A percentile compares a stretch with the other conserved stretches of the same genome.
These are phyloP conservation scores for Pheosia tremula DNA, from an alignment of 2,888 invertebrate species.

Conservation along the genomic window DNA sequence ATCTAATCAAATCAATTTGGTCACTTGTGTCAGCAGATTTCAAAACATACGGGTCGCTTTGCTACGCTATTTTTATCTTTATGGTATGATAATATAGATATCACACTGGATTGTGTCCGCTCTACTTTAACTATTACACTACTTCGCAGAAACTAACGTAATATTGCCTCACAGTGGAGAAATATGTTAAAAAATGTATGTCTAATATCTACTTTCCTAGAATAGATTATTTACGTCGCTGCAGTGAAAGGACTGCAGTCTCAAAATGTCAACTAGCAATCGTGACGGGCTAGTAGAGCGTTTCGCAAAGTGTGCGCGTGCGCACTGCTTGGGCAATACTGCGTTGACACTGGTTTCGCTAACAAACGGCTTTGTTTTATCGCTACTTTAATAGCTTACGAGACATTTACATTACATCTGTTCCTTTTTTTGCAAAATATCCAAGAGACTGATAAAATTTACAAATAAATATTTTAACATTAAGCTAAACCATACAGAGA, in stretches of 20 bases:
- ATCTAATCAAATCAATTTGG: no score
- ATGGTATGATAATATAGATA: no score
- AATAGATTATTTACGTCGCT: constrained; percentile 35
- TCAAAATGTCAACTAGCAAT: constrained; percentile 67
- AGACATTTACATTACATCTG: constrained; percentile 32
- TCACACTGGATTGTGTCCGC: not conserved
- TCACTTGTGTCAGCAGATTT: no score
- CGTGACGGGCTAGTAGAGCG: constrained; percentile 60
- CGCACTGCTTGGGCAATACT: constrained; percentile 58
- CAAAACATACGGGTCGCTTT: no score
- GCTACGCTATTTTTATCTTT: no score
- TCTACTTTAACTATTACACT: not conserved
- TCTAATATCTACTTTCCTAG: constrained; percentile 27
- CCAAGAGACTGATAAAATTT: constrained; percentile 3
- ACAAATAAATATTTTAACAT: not conserved
- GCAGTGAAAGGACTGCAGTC: constrained; percentile 72
- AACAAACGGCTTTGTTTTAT: constrained; percentile 63
- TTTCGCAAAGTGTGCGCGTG: constrained; percentile 75
- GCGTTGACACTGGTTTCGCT: constrained; percentile 61
- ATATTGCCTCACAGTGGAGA: not conserved
- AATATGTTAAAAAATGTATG: constrained; percentile 3
- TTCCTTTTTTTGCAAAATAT: constrained; percentile 10
- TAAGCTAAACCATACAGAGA: not conserved
- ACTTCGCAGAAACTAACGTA: not conserved
- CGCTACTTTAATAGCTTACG: constrained; percentile 32